Percentiles rank a stretch among this genome's conserved stretches.
These are phyloP conservation scores for Ifrita kowaldi DNA, from an alignment of 2,113 vertebrate genomes.

Conservation along the genomic window DNA sequence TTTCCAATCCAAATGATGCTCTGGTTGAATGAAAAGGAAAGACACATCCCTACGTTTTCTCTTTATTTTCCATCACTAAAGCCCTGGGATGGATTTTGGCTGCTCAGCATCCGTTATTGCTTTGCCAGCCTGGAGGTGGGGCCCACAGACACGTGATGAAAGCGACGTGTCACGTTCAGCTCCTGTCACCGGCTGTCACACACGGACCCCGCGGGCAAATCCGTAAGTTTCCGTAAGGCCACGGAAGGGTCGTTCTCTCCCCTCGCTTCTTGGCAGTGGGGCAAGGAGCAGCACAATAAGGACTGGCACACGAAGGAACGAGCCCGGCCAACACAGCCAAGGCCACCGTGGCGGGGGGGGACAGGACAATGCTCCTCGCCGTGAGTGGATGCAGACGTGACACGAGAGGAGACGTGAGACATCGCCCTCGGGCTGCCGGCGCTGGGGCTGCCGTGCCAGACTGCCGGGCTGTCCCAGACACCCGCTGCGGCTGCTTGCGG, in stretches of 20 bases:
- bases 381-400: neutral
- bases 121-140: neutral
- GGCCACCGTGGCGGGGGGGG: neutral
- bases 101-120: neutral
- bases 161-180: accelerated
- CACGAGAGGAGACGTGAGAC: neutral
- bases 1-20: neutral
- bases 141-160: neutral
- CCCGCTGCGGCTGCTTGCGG: accelerated
- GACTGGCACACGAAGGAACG: accelerated
- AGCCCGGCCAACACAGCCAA: neutral
- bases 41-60: neutral
- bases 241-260: accelerated
- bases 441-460: neutral
- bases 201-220: accelerated
- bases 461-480: neutral
- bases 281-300: accelerated
- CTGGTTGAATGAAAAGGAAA: neutral
- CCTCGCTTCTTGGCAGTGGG: accelerated
- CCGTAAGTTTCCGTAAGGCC: accelerated
- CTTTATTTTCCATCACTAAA: neutral
- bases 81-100: neutral
- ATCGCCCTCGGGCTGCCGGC: neutral
- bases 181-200: neutral
- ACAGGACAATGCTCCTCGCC: neutral